Conservation (phyloP, 2,888 invertebrate genomes). For the Ferdinandea cuprea region DNA sequence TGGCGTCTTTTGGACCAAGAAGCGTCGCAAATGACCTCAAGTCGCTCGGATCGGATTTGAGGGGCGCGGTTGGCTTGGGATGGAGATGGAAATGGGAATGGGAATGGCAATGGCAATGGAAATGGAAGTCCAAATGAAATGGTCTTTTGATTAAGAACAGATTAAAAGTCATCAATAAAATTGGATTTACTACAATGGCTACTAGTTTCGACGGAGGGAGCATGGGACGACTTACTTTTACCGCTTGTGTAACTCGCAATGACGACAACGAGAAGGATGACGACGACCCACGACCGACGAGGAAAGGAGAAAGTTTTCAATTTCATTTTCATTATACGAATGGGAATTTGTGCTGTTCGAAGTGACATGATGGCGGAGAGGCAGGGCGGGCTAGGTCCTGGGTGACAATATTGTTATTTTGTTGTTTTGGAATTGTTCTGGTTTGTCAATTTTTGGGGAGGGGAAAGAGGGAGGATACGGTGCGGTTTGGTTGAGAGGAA, state of each 20-base stretch:
- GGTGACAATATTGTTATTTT: constrained; percentile 64
- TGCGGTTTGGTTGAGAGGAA: no score
- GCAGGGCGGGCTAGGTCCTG: neutral
- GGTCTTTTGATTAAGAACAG: constrained; percentile 73
- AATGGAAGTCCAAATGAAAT: constrained; percentile 32
- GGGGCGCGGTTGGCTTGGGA: no score
- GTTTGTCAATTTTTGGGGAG: no score
- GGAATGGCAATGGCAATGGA: no score
- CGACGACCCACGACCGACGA: no score
- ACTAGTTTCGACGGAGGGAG: constrained; percentile 24
- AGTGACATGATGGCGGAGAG: neutral
- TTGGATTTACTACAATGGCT: constrained; percentile 72
- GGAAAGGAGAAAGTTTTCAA: constrained; percentile 71
- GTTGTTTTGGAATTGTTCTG: constrained; percentile 18
- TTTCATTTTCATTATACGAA: constrained; percentile 71
- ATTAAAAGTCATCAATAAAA: constrained; percentile 75
- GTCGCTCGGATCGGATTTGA: neutral
- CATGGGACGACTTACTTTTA: constrained; percentile 19
- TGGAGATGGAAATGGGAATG: neutral
- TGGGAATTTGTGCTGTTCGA: constrained; percentile 28
- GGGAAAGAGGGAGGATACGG: no score
- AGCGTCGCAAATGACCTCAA: constrained; percentile 20
- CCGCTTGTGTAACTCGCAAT: neutral
- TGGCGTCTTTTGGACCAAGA: constrained; percentile 58
- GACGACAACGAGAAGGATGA: no score